These are phyloP conservation scores for Pterobdella sp. DNA, from an alignment of 2,888 invertebrate genomes.

Conservation along the genomic window DNA sequence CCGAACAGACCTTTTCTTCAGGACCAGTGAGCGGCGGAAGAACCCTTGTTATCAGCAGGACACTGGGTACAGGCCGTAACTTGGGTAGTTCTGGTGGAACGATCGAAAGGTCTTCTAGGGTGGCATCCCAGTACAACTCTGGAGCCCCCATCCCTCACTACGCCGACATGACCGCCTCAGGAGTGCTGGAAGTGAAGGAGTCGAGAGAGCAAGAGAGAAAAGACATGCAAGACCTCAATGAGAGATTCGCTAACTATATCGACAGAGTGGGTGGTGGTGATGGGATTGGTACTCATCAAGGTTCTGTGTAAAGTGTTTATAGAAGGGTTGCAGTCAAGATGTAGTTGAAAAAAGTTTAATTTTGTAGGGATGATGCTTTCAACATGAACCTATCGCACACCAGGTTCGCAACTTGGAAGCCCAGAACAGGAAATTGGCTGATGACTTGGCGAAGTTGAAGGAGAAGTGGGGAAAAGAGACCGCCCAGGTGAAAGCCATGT, in stretches of 20 bases:
- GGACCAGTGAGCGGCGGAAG: conserved; percentile 19
- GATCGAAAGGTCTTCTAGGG: conserved; percentile 20
- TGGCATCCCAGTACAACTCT: conserved; percentile 12
- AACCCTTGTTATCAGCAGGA: conserved; percentile 28
- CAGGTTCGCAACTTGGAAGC: conserved; percentile 50
- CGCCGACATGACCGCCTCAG: conserved; percentile 26
- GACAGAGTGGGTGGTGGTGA: conserved; percentile 46
- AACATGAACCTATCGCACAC: not conserved
- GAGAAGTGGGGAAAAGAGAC: conserved; percentile 42
- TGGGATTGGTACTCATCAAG: not conserved
- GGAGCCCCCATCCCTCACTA: conserved; percentile 26
- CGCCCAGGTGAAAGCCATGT: conserved; percentile 49
- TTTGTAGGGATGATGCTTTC: not conserved
- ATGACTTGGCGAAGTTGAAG: conserved; percentile 47
- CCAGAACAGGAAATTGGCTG: conserved; percentile 50
- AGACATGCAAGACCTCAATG: conserved; percentile 55
- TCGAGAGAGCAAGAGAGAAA: conserved; percentile 54
- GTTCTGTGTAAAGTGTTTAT: conserved; percentile 17
- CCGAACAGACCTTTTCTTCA: not conserved
- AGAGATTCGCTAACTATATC: conserved; percentile 55
- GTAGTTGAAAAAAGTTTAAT: not conserved
- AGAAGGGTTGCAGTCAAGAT: not conserved
- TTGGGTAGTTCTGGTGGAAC: conserved; percentile 14
- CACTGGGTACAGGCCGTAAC: not conserved
- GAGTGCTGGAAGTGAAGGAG: conserved; percentile 45